Evolutionary conservation across 2,797 vertebrate species (phyloP), one percentile per base, ranked within the genome.

Genomic region (Acanthis flammea): DNA sequence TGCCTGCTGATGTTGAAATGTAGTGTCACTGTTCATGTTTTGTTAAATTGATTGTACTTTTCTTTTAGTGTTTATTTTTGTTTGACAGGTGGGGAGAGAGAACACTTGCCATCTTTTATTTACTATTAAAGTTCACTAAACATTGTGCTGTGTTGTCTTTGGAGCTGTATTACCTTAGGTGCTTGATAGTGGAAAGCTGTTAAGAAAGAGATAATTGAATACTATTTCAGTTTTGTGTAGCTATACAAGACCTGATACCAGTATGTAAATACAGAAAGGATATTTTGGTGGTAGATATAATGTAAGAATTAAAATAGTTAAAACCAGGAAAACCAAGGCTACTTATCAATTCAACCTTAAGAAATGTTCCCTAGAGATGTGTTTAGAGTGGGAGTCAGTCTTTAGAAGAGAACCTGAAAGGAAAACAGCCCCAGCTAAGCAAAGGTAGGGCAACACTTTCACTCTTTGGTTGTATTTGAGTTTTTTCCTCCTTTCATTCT

Each of bases 401-500:
- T 14, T 5, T 23, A 62, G 65, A 78, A 47, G 10, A 75, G 35
- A 75, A 65, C 6, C 21, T 62, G 54, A 78, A 94, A 86, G 28
- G 45, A 89, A 90, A 95, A 51, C 9, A 51, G 23, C 1, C 1
- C 8, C 45, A 77, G 28, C 31, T 44, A 88, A 83, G 7, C 12
- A 57, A 86, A 91, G 30, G 6, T 2, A 2, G 2, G 17, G 7
- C 23, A 91, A 50, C 8, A 10, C 1, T 79, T 76, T 31, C 30
- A 25, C 55, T 42, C 24, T 67, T 65, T 70, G 23, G 66, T 92
- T 50, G 21, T 67, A 27, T 27, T 7, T 1, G 2, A 1, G 8
- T n/a, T 87, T 89, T 31, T 80, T 83, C 37, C 58, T 62, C 16
- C 48, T 95, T 85, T 95, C 33, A 60, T 93, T 92, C 91, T 86